A percentile compares a stretch with the other conserved stretches of the same genome.
phyloP scores from a whole-genome alignment of 1,140 invertebrate species.

The Rhysida immarginata region DNA sequence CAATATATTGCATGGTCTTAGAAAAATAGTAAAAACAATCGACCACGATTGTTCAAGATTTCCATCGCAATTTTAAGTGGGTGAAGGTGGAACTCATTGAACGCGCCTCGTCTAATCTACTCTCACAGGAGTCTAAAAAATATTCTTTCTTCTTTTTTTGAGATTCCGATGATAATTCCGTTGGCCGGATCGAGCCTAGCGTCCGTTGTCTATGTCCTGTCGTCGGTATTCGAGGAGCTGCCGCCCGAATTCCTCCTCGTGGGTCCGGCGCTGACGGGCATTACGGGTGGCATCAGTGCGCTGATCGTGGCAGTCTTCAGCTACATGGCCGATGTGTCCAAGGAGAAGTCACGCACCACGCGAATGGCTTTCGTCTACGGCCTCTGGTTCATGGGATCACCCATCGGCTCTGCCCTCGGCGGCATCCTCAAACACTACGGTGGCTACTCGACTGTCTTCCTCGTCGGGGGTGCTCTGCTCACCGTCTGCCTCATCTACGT shows the following conservation, averaged over 20 bases:
- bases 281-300: conserved; percentile 70
- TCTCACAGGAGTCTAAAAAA: no score
- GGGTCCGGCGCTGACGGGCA: conserved; percentile 26
- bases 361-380: conserved; percentile 71
- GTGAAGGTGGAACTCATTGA: no score
- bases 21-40: no score
- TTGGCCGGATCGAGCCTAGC: conserved; percentile 63
- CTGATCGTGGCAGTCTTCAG: conserved; percentile 81
- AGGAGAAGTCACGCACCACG: conserved; percentile 57
- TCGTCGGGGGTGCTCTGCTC: conserved; percentile 7
- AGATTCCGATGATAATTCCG: conserved; percentile 55
- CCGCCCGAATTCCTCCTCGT: conserved; percentile 44
- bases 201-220: conserved; percentile 55
- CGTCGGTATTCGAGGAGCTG: conserved; percentile 50
- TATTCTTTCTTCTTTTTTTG: conserved; percentile 20
- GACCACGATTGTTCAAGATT: no score
- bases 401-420: conserved; percentile 53
- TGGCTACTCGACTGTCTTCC: conserved; percentile 14
- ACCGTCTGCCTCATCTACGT: conserved; percentile 13
- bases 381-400: conserved; percentile 60
- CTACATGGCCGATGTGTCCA: conserved; percentile 71
- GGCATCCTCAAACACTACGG: conserved; percentile 14
- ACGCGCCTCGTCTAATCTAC: no score
- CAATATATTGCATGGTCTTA: no score
- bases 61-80: no score